Conservation (phyloP, 2,888 invertebrate species). For the Chymomyza fuscimana region DNA sequence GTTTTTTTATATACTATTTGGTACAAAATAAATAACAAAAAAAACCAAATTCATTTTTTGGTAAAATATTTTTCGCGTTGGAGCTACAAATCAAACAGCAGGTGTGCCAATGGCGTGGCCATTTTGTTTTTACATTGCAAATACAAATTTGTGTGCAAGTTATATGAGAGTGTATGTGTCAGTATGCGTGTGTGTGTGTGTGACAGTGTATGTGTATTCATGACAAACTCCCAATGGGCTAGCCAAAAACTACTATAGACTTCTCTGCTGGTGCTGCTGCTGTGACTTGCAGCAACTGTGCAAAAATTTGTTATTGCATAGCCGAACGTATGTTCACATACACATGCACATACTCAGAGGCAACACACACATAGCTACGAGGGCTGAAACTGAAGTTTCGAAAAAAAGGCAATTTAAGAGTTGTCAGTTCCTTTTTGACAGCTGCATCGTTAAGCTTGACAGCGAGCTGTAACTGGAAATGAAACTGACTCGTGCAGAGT, state of each 20-base stretch:
- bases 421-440: not conserved
- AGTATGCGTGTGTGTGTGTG: not conserved
- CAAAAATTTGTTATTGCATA: constrained; percentile 18
- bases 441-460: too few relatives aligned
- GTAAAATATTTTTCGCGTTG: not conserved
- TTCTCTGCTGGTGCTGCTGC: not conserved
- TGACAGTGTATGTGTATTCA: constrained; percentile 24
- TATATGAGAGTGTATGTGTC: constrained; percentile 18
- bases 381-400: not conserved
- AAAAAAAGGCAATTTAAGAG: not conserved
- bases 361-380: not conserved
- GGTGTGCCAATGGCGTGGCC: constrained; percentile 51
- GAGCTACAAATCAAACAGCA: constrained; percentile 68
- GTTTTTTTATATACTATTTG: constrained; percentile 8
- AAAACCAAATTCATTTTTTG: not conserved
- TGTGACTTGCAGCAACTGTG: not conserved
- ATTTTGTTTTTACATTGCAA: constrained; percentile 69
- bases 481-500: too few relatives aligned
- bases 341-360: not conserved
- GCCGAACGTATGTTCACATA: not conserved
- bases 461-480: too few relatives aligned
- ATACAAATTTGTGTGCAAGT: constrained; percentile 59
- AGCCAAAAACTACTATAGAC: not conserved
- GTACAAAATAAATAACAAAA: not conserved
- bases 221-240: constrained; percentile 27